phyloP scores from a whole-genome alignment of 2,113 vertebrate species.

The Corydoras maculifer region DNA sequence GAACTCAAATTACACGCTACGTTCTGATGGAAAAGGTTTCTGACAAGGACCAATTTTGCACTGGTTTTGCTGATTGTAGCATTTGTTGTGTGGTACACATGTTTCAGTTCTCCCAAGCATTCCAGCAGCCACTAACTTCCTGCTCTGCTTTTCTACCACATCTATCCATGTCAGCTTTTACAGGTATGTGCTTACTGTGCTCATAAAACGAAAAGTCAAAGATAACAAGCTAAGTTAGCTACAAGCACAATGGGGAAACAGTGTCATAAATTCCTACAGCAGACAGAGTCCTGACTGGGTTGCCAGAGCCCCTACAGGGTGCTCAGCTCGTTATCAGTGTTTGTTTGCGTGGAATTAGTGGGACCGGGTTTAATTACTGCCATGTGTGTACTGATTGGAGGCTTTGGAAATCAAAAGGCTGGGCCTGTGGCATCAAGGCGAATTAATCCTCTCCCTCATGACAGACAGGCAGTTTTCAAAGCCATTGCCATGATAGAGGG shows the following conservation, averaged over 20 bases:
- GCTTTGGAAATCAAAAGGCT: constrained; percentile 43
- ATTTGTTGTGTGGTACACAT: constrained; percentile 3
- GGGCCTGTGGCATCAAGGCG: constrained; percentile 42
- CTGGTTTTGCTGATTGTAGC: constrained; percentile 17
- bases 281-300: constrained; percentile 1
- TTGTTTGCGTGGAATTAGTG: constrained; percentile 48
- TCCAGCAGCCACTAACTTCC: constrained; percentile 9
- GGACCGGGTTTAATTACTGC: constrained; percentile 47
- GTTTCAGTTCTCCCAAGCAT: constrained; percentile 19
- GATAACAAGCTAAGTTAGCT: constrained; percentile 17
- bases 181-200: constrained; percentile 28
- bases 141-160: constrained; percentile 15
- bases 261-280: neutral
- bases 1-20: constrained; percentile 35
- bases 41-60: constrained; percentile 16
- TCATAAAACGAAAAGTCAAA: constrained; percentile 12
- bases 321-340: constrained; percentile 38
- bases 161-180: constrained; percentile 13
- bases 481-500: constrained; percentile 34
- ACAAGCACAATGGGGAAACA: constrained; percentile 2
- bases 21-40: constrained; percentile 31
- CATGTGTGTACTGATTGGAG: constrained; percentile 46
- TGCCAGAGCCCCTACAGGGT: constrained; percentile 32
- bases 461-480: constrained; percentile 38
- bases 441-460: constrained; percentile 42